Conservation (phyloP, 2,113 vertebrate species). For the Rutilus rutilus region DNA sequence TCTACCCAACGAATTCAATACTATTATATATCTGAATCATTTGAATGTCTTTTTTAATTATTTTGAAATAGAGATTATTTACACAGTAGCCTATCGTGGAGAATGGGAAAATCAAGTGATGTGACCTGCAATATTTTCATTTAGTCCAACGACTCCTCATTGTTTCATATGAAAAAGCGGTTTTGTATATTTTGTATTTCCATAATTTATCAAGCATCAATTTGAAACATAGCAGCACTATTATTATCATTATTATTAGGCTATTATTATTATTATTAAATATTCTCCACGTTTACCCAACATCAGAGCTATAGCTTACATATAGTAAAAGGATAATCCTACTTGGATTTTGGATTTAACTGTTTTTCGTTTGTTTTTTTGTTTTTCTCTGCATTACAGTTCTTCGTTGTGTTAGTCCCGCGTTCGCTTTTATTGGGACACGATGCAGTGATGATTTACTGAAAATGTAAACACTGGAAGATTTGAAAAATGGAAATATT, state of each 20-base stretch:
- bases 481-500: conserved; percentile 6
- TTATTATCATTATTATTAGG: conserved; percentile 45
- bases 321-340: not conserved
- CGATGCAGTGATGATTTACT: conserved; percentile 28
- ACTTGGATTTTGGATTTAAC: not conserved
- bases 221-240: conserved; percentile 49
- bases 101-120: conserved; percentile 25
- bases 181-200: conserved; percentile 40
- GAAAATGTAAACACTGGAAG: conserved; percentile 37
- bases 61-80: conserved; percentile 40
- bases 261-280: conserved; percentile 31
- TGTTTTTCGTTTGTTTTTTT: conserved; percentile 9
- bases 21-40: conserved; percentile 48
- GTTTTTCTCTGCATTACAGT: conserved; percentile 42
- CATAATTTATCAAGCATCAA: conserved; percentile 57
- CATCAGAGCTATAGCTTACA: not conserved
- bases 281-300: conserved; percentile 28
- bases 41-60: conserved; percentile 44
- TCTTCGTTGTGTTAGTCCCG: conserved; percentile 14
- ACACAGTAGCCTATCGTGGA: conserved; percentile 13
- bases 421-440: conserved; percentile 47
- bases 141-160: not conserved
- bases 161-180: conserved; percentile 8
- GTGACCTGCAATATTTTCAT: conserved; percentile 40
- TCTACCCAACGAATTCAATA: conserved; percentile 40